phyloP scores from a whole-genome alignment of 2,113 vertebrate genomes.

The Lepisosteus oculatus region DNA sequence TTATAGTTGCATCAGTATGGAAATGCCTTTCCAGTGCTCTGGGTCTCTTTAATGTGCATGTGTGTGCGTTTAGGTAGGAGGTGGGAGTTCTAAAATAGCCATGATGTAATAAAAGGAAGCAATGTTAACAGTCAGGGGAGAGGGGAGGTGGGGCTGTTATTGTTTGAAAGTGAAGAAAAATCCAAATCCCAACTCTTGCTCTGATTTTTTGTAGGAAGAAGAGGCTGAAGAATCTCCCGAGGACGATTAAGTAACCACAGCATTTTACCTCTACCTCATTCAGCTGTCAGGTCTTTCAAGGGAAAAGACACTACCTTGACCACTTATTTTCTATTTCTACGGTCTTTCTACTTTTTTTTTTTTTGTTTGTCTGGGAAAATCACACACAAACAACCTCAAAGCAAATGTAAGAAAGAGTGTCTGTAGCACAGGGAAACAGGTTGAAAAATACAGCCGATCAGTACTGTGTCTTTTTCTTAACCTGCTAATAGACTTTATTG shows the following conservation, averaged over 20 bases:
- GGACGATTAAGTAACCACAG: constrained; percentile 77
- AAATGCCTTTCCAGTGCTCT: no score
- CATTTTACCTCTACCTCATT: constrained; percentile 89
- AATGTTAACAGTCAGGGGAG: no score
- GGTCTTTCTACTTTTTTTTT: constrained; percentile 50
- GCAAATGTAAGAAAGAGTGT: constrained; percentile 47
- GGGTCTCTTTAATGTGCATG: no score
- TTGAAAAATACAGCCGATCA: constrained; percentile 70
- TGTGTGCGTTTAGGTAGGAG: no score
- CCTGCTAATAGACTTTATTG: constrained; percentile 72
- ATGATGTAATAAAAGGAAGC: not conserved
- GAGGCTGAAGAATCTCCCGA: constrained; percentile 82
- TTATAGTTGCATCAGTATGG: no score
- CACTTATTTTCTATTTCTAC: constrained; percentile 63
- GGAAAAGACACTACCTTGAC: constrained; percentile 90
- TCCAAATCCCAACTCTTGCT: constrained; percentile 14
- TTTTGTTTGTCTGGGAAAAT: constrained; percentile 67
- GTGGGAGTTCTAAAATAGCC: no score
- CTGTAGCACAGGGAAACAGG: constrained; percentile 78
- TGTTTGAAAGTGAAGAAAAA: not conserved
- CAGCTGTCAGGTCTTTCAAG: constrained; percentile 89
- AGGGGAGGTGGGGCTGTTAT: no score
- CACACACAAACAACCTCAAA: constrained; percentile 38
- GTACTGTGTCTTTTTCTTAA: constrained; percentile 68
- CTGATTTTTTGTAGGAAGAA: constrained; percentile 64